Evolutionary conservation across 2,888 invertebrate genomes (phyloP).

Genomic region (Eilema griseolum): DNA sequence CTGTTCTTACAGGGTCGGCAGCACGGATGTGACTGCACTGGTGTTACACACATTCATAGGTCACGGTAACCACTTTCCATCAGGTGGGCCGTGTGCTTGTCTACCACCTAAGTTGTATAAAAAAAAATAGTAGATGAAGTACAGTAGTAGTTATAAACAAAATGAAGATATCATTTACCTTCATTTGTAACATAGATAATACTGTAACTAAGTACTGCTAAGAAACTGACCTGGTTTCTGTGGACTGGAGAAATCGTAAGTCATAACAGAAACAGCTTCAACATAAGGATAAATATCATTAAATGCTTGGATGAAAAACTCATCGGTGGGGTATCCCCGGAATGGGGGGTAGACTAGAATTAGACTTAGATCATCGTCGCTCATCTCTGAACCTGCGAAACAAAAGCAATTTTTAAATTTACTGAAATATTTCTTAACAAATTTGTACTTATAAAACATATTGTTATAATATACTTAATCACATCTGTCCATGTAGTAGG

Average conservation of each 20-base stretch:
- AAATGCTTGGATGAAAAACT: conserved; percentile 92
- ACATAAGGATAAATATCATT: conserved; percentile 92
- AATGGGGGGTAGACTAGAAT: conserved; percentile 94
- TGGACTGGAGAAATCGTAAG: conserved; percentile 96
- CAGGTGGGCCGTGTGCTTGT: no score
- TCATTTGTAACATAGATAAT: background rate
- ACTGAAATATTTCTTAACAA: background rate
- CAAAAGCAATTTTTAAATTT: background rate
- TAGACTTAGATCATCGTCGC: conserved; percentile 85
- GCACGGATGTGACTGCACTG: no score
- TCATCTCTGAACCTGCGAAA: conserved; percentile 85
- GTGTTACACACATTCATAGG: no score
- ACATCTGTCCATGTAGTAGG: no score
- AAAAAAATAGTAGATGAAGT: no score
- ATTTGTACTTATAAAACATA: background rate
- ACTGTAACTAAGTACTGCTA: background rate
- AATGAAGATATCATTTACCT: background rate
- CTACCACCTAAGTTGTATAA: no score
- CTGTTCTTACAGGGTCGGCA: no score
- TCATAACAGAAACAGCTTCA: conserved; percentile 97
- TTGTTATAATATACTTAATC: no score
- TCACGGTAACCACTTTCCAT: no score
- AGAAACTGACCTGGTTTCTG: conserved; percentile 90
- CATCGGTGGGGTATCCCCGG: conserved; percentile 88
- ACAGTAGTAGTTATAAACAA: no score